Evolutionary conservation across 2,797 vertebrate genomes (phyloP), one percentile per base, ranked within the genome.

Genomic region (Gymnothorax reevesii): DNA sequence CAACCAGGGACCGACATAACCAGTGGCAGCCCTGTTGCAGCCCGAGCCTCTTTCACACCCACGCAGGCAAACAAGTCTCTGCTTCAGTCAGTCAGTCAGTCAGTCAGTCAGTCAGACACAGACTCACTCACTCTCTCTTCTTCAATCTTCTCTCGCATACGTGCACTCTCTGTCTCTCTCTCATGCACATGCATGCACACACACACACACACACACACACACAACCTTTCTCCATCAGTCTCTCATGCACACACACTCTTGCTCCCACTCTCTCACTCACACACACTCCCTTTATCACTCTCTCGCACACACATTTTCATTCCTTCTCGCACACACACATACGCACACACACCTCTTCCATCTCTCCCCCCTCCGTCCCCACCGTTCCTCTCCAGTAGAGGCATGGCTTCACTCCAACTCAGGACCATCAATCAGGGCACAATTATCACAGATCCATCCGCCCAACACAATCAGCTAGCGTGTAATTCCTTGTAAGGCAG

Each of bases 341-440:
- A 87, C 20, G 55, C 17, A 88, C 86, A 88, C 83, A 90, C 83
- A 25, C 86, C 12, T 66, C 60, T 90, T 88, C 87, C 57, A 89
- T 83, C 71, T 83, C 83, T 88, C 83, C 89, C 8, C 90, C 88
- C 87, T 86, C 86, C 86, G 87, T 89, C 84, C 84, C n/a, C 82
- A 13, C 0, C 62, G 13, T 59, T 13, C 57, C 57, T 59, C 62
- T 66, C 69, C 55, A 80, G 84, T 82, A 62, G 60, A 87, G 86
- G 55, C 82, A 60, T 86, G 90, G 89, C 87, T 85, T 64, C 17
- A 62, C 64, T 89, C 88, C 88, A 87, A 84, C 85, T 66, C 84
- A 88, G 89, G 83, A 69, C 83, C 69, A 92, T 89, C 90, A 89
- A 89, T 88, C 92, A 92, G 84, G 83, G 90, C 92, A 91, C 89